Conservation (phyloP, 2,113 vertebrate genomes). For the Vireo altiloquus region DNA sequence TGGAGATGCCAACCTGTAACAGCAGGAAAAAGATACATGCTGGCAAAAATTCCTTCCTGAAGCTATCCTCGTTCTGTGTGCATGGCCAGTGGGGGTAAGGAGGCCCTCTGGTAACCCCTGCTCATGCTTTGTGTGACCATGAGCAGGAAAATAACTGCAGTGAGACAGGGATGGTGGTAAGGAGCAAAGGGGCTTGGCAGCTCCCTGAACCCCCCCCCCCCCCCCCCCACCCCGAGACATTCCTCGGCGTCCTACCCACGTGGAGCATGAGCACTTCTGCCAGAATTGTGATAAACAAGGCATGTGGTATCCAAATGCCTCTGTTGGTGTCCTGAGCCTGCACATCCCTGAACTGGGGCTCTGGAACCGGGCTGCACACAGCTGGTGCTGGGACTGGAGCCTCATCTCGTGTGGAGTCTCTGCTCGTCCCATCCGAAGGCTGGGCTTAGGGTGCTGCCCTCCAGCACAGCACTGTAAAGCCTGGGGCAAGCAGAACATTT, state of each 20-base stretch:
- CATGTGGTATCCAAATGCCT: neutral
- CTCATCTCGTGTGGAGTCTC: accelerated
- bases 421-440: neutral
- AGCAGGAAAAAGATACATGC: neutral
- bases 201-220: neutral
- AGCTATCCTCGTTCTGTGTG: neutral
- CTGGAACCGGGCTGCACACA: accelerated
- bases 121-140: accelerated
- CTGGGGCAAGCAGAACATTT: neutral
- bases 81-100: neutral
- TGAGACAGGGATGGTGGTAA: neutral
- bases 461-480: neutral
- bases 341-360: neutral
- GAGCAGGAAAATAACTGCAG: neutral
- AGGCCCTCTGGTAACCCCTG: neutral
- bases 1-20: constrained; percentile 60
- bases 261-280: accelerated
- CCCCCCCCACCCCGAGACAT: neutral
- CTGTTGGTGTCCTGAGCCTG: neutral
- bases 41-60: constrained; percentile 39
- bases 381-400: neutral
- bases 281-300: neutral
- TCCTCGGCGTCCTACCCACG: accelerated
- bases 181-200: neutral
- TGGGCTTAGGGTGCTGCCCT: neutral